Evolutionary conservation across 2,113 vertebrate genomes (phyloP), one percentile per base, ranked within the genome.

Genomic region (Cygnus buccinator): DNA sequence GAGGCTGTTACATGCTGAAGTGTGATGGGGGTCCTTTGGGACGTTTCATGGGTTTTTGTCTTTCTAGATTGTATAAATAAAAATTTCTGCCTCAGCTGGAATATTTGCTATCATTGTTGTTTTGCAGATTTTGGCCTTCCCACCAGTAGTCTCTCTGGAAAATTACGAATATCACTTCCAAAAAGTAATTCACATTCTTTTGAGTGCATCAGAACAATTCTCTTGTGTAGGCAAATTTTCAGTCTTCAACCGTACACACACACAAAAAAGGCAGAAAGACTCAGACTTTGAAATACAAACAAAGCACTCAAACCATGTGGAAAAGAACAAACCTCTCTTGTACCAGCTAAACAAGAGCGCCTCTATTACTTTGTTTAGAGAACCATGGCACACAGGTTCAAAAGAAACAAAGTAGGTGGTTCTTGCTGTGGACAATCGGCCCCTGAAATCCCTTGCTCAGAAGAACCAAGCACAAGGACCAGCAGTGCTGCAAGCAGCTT

Each of bases 301-400:
- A 89, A 90, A 91, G 79, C 28, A 1, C 88, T 85, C 73, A 84
- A 88, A 77, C 7, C 3, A 59, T 33, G 50, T 31, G 72, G 90
- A 78, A 67, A 88, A 84, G 89, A 96, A 94, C 81, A 94, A 93
- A 76, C 62, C 84, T 78, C 91, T 48, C 87, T 93, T 95, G 91
- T 95, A 65, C 26, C 81, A 79, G 37, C 70, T 14, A 8, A 82
- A 97, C 96, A 95, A 96, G 48, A 48, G 74, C 65, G 77, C 54
- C 71, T 95, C 31, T 95, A 29, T 95, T 43, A 58, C n/a, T 87
- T 43, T 52, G 33, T 84, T 43, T 9, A 22, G 81, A 82, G 54
- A 43, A 92, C 33, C 76, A 65, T 3, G 80, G 86, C 50, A 15
- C 77, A 6, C 74, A 89, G 93, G 84, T 94, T 75, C 67, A 93